A percentile compares a stretch with the other conserved stretches of the same genome.
Conservation (phyloP, 2,113 vertebrate genomes). For the Stigmatopora argus region DNA sequence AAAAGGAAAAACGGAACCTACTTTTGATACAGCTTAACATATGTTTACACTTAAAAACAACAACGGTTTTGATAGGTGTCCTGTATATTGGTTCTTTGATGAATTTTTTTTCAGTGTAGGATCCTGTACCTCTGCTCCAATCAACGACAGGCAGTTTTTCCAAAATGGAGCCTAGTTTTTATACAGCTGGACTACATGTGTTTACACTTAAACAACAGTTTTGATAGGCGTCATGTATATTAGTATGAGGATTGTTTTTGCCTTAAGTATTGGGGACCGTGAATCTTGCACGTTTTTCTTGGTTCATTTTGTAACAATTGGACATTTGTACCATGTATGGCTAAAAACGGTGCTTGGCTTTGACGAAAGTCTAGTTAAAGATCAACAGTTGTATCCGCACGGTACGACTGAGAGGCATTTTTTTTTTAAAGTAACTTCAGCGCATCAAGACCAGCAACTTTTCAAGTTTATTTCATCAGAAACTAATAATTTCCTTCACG, state of each 20-base stretch:
- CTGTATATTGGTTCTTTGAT: slow-evolving; percentile 25
- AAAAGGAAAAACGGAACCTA: no score
- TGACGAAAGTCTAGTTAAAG: slow-evolving; percentile 53
- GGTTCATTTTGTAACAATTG: slow-evolving; percentile 24
- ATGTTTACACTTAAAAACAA: no score
- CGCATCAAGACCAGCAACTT: background rate
- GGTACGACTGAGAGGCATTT: slow-evolving; percentile 20
- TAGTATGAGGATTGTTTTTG: slow-evolving; percentile 64
- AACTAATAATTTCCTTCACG: background rate
- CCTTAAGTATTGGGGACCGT: slow-evolving; percentile 76
- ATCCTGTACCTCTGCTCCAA: no score
- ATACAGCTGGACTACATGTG: no score
- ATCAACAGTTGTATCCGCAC: slow-evolving; percentile 32
- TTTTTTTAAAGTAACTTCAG: background rate
- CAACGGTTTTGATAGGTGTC: no score
- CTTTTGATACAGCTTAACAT: no score
- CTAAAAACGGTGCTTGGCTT: slow-evolving; percentile 70
- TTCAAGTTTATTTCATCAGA: background rate
- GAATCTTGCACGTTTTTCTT: slow-evolving; percentile 64
- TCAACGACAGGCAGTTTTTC: no score
- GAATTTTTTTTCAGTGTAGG: no score
- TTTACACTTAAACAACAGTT: no score
- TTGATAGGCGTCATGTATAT: no score
- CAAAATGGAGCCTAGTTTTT: no score
- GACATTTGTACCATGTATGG: slow-evolving; percentile 64